phyloP scores from a whole-genome alignment of 2,888 invertebrate genomes.

The Apamea crenata region DNA sequence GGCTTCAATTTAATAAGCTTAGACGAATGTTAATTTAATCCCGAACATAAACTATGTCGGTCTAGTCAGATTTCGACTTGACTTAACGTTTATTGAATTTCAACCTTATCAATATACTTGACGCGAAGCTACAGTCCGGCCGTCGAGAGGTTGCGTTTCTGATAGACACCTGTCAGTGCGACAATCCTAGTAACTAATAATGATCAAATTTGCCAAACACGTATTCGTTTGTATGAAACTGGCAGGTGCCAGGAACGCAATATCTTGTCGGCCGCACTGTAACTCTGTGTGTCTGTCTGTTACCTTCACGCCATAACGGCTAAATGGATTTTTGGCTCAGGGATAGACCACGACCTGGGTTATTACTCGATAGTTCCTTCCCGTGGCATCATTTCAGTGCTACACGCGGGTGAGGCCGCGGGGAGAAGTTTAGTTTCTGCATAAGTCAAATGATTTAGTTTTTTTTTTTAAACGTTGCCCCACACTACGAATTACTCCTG shows the following conservation, averaged over 20 bases:
- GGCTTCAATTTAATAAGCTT: conserved; percentile 36
- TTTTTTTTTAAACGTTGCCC: too few species aligned
- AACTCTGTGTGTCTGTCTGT: too few species aligned
- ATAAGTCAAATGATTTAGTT: too few species aligned
- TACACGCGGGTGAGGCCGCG: neutral
- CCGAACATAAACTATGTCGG: neutral
- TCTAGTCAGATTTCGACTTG: neutral
- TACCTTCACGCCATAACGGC: neutral
- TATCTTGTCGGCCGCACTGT: neutral
- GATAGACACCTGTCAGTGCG: too few species aligned
- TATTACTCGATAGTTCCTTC: neutral
- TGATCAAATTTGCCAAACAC: too few species aligned
- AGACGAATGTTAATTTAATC: neutral
- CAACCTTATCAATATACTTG: neutral
- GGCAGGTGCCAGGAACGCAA: neutral
- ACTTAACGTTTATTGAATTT: neutral
- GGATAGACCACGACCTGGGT: neutral
- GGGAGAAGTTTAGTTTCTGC: neutral
- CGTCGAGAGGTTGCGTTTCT: too few species aligned
- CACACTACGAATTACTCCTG: too few species aligned
- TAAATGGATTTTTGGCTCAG: neutral
- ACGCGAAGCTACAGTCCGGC: too few species aligned
- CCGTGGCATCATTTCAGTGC: neutral
- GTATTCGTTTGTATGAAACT: neutral
- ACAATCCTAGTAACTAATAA: too few species aligned